Percentiles rank a stretch among this genome's conserved stretches.
These are phyloP conservation scores for Pseudorectes ferrugineus DNA, from an alignment of 2,113 vertebrate genomes.

Conservation along the genomic window DNA sequence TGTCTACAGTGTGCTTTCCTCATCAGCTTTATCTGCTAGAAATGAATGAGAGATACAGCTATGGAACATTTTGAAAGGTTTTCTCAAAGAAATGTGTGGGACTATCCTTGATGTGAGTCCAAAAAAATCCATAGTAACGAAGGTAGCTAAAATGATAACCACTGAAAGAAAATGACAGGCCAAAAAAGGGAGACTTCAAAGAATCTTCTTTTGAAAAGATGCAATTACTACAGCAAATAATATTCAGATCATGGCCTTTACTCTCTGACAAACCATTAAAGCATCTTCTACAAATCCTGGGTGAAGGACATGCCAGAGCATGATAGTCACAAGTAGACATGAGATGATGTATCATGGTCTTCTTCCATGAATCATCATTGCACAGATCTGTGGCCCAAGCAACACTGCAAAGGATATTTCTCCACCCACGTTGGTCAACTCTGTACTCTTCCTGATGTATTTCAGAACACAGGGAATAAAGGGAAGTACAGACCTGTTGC, in stretches of 20 bases:
- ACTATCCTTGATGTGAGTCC: neutral
- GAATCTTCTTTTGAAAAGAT: neutral
- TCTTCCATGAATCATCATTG: neutral
- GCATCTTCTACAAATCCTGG: neutral
- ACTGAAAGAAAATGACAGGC: neutral
- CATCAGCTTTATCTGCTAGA: neutral
- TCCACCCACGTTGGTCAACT: fast-evolving
- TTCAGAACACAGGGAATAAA: neutral
- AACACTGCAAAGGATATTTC: neutral
- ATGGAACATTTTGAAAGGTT: neutral
- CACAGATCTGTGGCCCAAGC: neutral
- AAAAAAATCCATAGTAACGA: neutral
- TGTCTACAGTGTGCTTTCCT: neutral
- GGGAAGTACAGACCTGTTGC: neutral
- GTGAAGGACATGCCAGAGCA: neutral
- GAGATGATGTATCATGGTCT: neutral
- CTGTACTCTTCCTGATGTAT: neutral
- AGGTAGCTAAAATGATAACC: neutral
- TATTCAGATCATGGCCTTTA: neutral
- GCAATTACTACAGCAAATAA: neutral
- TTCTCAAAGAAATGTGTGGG: neutral
- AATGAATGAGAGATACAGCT: neutral
- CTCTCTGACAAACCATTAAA: neutral
- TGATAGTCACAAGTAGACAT: neutral
- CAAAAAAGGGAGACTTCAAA: neutral